Evolutionary conservation across 2,888 invertebrate species (phyloP).

Genomic region (Conus canariensis): DNA sequence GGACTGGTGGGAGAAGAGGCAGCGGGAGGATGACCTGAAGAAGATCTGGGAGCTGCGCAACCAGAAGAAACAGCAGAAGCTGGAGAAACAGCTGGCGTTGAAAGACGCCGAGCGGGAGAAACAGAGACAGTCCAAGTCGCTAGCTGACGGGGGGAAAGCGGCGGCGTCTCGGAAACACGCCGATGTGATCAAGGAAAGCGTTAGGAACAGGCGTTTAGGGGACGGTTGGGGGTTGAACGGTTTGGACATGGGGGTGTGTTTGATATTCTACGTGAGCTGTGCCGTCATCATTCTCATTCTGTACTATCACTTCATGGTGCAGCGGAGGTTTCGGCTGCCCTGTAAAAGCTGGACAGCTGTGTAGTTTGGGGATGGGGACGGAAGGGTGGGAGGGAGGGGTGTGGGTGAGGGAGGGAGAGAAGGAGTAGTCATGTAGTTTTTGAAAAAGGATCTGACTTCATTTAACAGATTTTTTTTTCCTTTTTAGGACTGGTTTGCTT

Average conservation of each 20-base stretch:
- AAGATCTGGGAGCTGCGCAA: slow-evolving; percentile 57
- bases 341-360: slow-evolving; percentile 42
- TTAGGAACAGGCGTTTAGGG: background rate
- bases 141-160: background rate
- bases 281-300: slow-evolving; percentile 65
- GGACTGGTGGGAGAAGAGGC: slow-evolving; percentile 72
- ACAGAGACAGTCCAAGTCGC: too few species aligned
- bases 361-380: background rate
- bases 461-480: background rate
- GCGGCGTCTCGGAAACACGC: too few species aligned
- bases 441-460: too few species aligned
- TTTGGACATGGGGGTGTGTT: slow-evolving; percentile 73
- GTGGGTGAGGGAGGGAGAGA: background rate
- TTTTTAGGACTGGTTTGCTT: background rate
- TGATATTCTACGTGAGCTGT: slow-evolving; percentile 71
- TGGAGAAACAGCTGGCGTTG: background rate
- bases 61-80: slow-evolving; percentile 49
- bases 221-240: slow-evolving; percentile 60
- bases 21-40: slow-evolving; percentile 63
- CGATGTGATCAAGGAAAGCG: background rate
- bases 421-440: background rate
- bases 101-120: background rate
- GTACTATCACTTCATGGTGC: slow-evolving; percentile 73
- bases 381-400: background rate
- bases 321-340: slow-evolving; percentile 58